Evolutionary conservation across 1,140 invertebrate genomes (phyloP), one percentile per base, ranked within the genome.

Genomic region (Rhagoletis zephyria): DNA sequence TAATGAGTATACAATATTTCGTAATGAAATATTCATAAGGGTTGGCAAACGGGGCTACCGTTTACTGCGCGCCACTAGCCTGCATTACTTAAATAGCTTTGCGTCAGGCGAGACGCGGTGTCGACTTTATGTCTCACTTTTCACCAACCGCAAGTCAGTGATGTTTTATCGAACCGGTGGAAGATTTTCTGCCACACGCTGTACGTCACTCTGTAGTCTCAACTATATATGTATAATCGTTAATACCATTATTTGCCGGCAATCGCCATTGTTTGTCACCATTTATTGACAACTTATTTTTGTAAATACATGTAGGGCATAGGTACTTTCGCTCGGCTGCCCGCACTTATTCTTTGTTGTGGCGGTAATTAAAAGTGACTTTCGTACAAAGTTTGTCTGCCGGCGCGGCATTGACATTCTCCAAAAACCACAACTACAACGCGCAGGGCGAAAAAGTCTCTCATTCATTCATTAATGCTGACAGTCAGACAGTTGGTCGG

Each of bases 11-110:
- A 30, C 30, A 30, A 30, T 30, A 56, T 81, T 81, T 81, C 45
- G n/a, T 30, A 56, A 56, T 81, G 48, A 81, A 81, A 81, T 81
- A 81, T 81, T 81, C 74, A 81, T 81, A 56, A 81, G 74, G 74
- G 74, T 56, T 56, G 48, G 48, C 74, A 12, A 14, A 10, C 67
- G 16, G 40, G 30, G 14, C 48, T 19, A 81, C 5, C 5, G 5
- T 30, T 30, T 30, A 30, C 30, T 30, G 1, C 30, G 1, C 30
- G 1, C 30, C 30, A 30, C 30, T 30, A 30, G 30, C 30, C 30
- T 30, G 30, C 30, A 30, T 30, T 30, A 30, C 30, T 30, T 30
- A n/a, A n/a, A n/a, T n/a, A 30, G 74, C 48, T 48, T 81, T 56
- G 74, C 48, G 45, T 56, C 51, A 7, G 51, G 51, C 10, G 51